Evolutionary conservation across 2,888 invertebrate species (phyloP).

Genomic region (Horisme vitalbata): DNA sequence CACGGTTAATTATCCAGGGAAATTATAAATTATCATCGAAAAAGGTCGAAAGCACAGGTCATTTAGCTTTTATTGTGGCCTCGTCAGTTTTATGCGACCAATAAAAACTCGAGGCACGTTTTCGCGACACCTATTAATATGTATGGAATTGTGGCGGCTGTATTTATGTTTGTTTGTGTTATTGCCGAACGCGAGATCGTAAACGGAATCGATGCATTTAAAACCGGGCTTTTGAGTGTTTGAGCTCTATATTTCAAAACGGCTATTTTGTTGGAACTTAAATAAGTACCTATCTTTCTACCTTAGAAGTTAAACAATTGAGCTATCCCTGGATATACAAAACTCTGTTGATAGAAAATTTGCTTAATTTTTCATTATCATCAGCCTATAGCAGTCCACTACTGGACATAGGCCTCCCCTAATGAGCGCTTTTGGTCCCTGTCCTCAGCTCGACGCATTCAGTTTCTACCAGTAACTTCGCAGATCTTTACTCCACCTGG

Average conservation of each 20-base stretch:
- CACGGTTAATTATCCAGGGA: constrained; percentile 13
- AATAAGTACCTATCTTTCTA: too few relatives aligned
- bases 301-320: too few relatives aligned
- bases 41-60: constrained; percentile 52
- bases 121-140: constrained; percentile 57
- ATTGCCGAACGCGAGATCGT: constrained; percentile 31
- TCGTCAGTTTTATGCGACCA: constrained; percentile 55
- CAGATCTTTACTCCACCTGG: too few relatives aligned
- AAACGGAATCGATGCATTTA: constrained; percentile 26
- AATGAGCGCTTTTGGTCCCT: too few relatives aligned
- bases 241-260: not conserved
- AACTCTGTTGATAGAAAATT: too few relatives aligned
- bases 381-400: too few relatives aligned
- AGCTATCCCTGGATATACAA: too few relatives aligned
- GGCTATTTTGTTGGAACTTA: not conserved
- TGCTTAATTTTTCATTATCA: too few relatives aligned
- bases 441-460: too few relatives aligned
- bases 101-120: constrained; percentile 62
- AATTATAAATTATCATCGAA: constrained; percentile 54
- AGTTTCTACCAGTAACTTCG: too few relatives aligned
- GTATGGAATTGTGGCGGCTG: constrained; percentile 59
- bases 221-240: constrained; percentile 14
- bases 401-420: too few relatives aligned
- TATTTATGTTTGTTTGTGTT: constrained; percentile 41
- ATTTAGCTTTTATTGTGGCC: constrained; percentile 62